Conservation (phyloP, 2,888 invertebrate species). For the Macaria notata region DNA sequence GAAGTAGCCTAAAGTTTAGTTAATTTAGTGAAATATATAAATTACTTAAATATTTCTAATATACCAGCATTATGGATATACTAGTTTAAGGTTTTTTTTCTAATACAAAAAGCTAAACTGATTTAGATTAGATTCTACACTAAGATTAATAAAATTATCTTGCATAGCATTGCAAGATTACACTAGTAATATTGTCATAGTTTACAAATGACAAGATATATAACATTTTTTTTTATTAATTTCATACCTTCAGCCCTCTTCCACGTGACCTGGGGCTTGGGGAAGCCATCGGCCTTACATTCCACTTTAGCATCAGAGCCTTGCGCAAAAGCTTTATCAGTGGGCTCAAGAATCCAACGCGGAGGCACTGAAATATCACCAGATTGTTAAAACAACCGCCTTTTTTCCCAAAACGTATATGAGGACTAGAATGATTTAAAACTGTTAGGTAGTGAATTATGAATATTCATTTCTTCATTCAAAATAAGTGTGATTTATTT, state of each 20-base stretch:
- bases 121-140: no score
- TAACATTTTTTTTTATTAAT: background rate
- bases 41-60: no score
- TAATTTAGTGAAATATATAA: no score
- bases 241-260: conserved; percentile 94
- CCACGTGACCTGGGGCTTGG: conserved; percentile 96
- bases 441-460: background rate
- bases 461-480: background rate
- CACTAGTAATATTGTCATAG: no score
- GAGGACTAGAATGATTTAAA: background rate
- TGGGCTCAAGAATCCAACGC: conserved; percentile 97
- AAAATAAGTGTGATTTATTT: no score
- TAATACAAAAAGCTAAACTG: no score
- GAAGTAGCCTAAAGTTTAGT: no score
- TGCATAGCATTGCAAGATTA: no score
- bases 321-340: conserved; percentile 97
- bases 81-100: no score
- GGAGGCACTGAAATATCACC: conserved; percentile 90
- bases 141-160: no score
- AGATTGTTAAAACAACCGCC: conserved; percentile 40
- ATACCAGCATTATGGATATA: no score
- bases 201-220: no score
- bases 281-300: conserved; percentile 98
- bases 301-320: conserved; percentile 96
- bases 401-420: background rate